Base-by-base conservation (phyloP, 2,113 vertebrate genomes). In the Hippocampus mohnikei region DNA sequence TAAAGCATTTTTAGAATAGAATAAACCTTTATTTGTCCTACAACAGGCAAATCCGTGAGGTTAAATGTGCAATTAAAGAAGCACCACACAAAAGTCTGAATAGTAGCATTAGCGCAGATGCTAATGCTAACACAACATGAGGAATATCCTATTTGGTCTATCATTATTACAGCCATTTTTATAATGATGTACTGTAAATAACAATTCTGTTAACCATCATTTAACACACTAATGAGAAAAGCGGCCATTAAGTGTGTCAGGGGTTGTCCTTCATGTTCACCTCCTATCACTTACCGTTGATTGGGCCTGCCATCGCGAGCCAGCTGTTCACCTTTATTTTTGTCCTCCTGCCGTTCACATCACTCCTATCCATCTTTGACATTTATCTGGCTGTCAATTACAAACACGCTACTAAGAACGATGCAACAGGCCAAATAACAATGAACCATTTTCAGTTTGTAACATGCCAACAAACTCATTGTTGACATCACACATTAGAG, bases 371-470 rank as follows among this genome's bases (percentile, higher is more conserved):
- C 42, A 27, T 58, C 46, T 75, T 64, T 20, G 33, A 46, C 53
- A 37, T 72, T 61, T 16, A 42, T 50, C 20, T 21, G 15, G 71
- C 60, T 68, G 44, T 82, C 11, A 25, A 27, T 65, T 63, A 40
- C 37, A 69, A 70, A 79, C 60, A 78, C 56, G 52, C 41, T 27
- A 23, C 61, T 25, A 50, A 46, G 64, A 76, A 46, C 37, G 29
- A 25, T 72, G 46, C 46, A 60, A 70, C 33, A 40, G 61, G 40
- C 50, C 63, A 83, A 73, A 79, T 84, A 83, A 76, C 40, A 55
- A 70, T 2, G 7, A 79, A 75, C 76, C 62, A 66, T 67, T 72
- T 84, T 82, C 81, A 85, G 81, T 78, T 86, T 75, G 78, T 76
- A 48, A 67, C 40, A 68, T 41, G 72, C 72, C 74, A 81, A 70